phyloP scores from a whole-genome alignment of 2,797 vertebrate species.

The Atherinosoma microstoma region DNA sequence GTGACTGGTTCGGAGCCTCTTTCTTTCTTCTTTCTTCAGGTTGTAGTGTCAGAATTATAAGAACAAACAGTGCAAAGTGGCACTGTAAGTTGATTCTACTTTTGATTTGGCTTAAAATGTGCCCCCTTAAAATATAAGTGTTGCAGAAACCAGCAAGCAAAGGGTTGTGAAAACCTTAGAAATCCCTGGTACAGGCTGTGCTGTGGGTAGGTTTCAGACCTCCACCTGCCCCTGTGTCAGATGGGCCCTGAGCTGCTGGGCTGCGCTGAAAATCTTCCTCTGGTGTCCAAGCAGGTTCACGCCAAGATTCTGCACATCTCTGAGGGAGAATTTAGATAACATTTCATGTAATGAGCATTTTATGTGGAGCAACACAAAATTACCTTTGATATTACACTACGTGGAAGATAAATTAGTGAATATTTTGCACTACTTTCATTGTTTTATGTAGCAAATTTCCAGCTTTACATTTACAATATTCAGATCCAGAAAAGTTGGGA shows the following conservation, averaged over 20 bases:
- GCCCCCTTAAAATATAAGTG: slow-evolving; percentile 35
- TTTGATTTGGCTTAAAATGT: slow-evolving; percentile 47
- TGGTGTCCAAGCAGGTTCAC: slow-evolving; percentile 95
- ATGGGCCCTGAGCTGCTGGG: slow-evolving; percentile 88
- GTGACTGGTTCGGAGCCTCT: slow-evolving; percentile 33
- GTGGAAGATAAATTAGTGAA: not conserved
- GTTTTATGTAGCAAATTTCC: not conserved
- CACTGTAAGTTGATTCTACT: slow-evolving; percentile 17
- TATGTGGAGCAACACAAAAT: not conserved
- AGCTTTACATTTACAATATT: no score
- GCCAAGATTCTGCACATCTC: slow-evolving; percentile 93
- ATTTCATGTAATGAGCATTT: not conserved
- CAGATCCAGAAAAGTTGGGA: no score
- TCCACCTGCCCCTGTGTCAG: slow-evolving; percentile 86
- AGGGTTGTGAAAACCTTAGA: slow-evolving; percentile 47
- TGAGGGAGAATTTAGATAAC: slow-evolving; percentile 66
- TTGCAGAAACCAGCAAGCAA: slow-evolving; percentile 55
- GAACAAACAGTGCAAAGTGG: slow-evolving; percentile 34
- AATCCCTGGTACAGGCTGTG: slow-evolving; percentile 31
- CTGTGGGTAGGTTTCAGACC: slow-evolving; percentile 72
- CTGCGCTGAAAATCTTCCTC: slow-evolving; percentile 94
- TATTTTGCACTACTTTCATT: not conserved
- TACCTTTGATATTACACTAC: not conserved
- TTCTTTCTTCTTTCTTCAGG: slow-evolving; percentile 30
- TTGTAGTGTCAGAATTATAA: slow-evolving; percentile 46